Conservation (phyloP, 1,140 invertebrate species). For the Cydia splendana region DNA sequence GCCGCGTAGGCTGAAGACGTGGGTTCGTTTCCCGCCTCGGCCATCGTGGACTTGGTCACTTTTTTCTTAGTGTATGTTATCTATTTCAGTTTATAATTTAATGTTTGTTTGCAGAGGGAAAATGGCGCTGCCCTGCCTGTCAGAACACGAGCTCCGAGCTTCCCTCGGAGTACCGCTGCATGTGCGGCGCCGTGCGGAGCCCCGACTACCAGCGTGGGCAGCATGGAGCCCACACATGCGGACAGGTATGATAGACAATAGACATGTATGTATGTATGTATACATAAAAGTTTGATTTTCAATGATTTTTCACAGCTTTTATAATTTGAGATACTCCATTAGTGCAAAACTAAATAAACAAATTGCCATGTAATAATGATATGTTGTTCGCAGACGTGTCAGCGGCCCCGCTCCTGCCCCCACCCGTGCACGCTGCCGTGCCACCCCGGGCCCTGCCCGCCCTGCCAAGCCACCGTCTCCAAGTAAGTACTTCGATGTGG, state of each 20-base stretch:
- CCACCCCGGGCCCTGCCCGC: slow-evolving; percentile 92
- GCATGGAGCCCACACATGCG: slow-evolving; percentile 91
- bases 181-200: slow-evolving; percentile 88
- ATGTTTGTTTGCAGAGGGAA: slow-evolving; percentile 80
- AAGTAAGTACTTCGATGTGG: slow-evolving; percentile 38
- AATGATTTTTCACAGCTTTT: too few species aligned
- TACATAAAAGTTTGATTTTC: too few species aligned
- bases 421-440: slow-evolving; percentile 22
- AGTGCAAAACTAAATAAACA: too few species aligned
- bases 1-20: not conserved
- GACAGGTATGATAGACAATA: slow-evolving; percentile 77
- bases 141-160: slow-evolving; percentile 86
- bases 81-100: not conserved
- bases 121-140: slow-evolving; percentile 96
- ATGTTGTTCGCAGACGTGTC: not conserved
- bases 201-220: slow-evolving; percentile 87
- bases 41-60: too few species aligned
- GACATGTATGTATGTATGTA: too few species aligned
- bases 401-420: slow-evolving; percentile 81
- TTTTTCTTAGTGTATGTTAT: too few species aligned
- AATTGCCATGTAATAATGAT: not conserved
- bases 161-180: slow-evolving; percentile 89
- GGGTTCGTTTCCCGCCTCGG: too few species aligned
- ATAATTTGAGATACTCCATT: too few species aligned
- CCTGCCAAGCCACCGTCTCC: slow-evolving; percentile 84